phyloP scores from a whole-genome alignment of 2,113 vertebrate genomes.

The Perccottus glenii region DNA sequence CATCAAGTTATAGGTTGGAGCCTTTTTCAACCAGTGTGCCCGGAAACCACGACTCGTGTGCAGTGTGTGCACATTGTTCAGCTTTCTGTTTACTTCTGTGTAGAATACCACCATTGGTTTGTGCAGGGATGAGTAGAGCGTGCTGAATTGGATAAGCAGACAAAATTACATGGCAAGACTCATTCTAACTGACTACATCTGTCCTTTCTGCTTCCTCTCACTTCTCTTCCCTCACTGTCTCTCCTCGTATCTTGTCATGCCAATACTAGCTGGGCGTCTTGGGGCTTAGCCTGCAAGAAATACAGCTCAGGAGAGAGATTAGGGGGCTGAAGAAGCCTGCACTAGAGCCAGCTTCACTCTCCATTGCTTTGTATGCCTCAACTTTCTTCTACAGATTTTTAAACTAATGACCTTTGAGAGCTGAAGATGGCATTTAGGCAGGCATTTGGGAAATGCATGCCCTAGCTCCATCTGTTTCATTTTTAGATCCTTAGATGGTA shows the following conservation, averaged over 20 bases:
- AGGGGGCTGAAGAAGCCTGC: conserved; percentile 51
- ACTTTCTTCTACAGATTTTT: conserved; percentile 66
- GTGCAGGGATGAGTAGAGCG: conserved; percentile 51
- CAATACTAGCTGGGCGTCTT: conserved; percentile 48
- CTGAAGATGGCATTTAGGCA: conserved; percentile 70
- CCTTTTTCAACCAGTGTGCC: conserved; percentile 50
- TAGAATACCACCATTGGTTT: conserved; percentile 44
- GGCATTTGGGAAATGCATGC: conserved; percentile 42
- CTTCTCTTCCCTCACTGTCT: conserved; percentile 34
- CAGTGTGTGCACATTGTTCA: conserved; percentile 42
- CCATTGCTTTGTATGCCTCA: conserved; percentile 57
- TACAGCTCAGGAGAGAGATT: conserved; percentile 69
- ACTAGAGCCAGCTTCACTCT: conserved; percentile 44
- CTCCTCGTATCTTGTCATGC: conserved; percentile 49
- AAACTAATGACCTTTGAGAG: conserved; percentile 64
- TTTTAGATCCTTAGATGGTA: conserved; percentile 48
- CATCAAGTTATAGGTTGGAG: conserved; percentile 47
- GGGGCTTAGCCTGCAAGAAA: conserved; percentile 66
- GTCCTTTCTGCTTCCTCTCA: conserved; percentile 37
- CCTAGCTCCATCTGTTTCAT: conserved; percentile 26
- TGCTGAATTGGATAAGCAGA: conserved; percentile 60
- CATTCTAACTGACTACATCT: conserved; percentile 51
- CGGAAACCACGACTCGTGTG: conserved; percentile 23
- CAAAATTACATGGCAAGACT: conserved; percentile 59
- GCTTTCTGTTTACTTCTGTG: conserved; percentile 56